phyloP scores from a whole-genome alignment of 2,113 vertebrate species.

The Sinosuthora webbiana region DNA sequence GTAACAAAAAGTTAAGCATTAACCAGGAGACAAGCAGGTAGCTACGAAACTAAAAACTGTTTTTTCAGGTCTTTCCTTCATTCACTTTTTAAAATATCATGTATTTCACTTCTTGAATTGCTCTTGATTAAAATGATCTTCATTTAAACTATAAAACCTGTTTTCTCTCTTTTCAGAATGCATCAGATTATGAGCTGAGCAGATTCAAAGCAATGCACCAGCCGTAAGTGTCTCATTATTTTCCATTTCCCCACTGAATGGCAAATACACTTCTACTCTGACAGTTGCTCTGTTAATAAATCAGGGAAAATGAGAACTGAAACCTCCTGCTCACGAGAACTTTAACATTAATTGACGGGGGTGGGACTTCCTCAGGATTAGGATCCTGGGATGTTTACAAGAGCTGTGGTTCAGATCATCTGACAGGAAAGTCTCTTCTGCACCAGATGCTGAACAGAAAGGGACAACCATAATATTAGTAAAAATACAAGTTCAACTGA shows the following conservation, averaged over 20 bases:
- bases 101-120: not conserved
- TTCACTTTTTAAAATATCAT: not conserved
- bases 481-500: not conserved
- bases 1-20: conserved; percentile 56
- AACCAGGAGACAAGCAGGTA: conserved; percentile 3
- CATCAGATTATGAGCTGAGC: conserved; percentile 74
- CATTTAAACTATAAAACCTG: not conserved
- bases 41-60: not conserved
- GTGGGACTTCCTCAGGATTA: not conserved
- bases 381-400: not conserved
- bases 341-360: not conserved
- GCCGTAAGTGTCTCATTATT: conserved; percentile 75
- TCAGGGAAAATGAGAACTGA: not conserved
- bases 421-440: not conserved
- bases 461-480: not conserved
- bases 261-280: not conserved
- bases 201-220: conserved; percentile 79
- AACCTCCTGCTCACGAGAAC: not conserved
- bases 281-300: not conserved
- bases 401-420: not conserved
- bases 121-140: not conserved
- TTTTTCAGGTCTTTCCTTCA: not conserved
- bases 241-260: not conserved
- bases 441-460: not conserved
- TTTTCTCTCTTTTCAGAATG: conserved; percentile 71